Percentiles rank a stretch among this genome's conserved stretches.
Conservation (phyloP, 2,888 invertebrate genomes). For the Sacculina carcini region DNA sequence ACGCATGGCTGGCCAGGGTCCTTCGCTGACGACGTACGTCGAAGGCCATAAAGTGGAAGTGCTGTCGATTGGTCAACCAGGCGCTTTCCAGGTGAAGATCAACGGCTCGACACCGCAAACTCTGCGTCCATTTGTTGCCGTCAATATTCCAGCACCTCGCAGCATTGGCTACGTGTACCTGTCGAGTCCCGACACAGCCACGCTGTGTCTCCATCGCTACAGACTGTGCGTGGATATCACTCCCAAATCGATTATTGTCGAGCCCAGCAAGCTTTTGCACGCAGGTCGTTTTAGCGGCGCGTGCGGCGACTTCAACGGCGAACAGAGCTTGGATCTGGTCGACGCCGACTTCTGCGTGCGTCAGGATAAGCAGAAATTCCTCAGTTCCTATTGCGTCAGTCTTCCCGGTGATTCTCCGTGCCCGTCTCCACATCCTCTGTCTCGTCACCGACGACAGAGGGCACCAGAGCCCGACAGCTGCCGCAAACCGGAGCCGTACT, state of each 20-base stretch:
- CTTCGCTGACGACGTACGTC: background rate
- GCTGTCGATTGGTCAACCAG: too few relatives aligned
- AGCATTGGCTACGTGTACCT: background rate
- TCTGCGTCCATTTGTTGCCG: background rate
- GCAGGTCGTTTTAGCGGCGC: background rate
- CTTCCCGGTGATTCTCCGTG: too few relatives aligned
- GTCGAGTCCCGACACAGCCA: background rate
- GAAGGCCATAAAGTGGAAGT: background rate
- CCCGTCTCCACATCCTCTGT: too few relatives aligned
- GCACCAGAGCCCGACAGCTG: too few relatives aligned
- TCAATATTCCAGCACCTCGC: background rate
- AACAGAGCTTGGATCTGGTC: conserved; percentile 3
- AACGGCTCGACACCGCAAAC: background rate
- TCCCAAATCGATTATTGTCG: background rate
- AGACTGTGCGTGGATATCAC: background rate
- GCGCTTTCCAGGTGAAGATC: background rate
- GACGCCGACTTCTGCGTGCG: conserved; percentile 2
- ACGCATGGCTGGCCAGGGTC: too few relatives aligned
- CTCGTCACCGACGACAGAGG: too few relatives aligned
- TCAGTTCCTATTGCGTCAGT: background rate
- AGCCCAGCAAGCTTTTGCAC: background rate
- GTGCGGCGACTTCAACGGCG: conserved; percentile 8
- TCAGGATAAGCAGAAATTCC: background rate
- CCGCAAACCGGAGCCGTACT: too few relatives aligned
- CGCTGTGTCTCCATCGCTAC: background rate